Conservation (phyloP, 2,888 invertebrate species). For the Leucoptera coffeella region DNA sequence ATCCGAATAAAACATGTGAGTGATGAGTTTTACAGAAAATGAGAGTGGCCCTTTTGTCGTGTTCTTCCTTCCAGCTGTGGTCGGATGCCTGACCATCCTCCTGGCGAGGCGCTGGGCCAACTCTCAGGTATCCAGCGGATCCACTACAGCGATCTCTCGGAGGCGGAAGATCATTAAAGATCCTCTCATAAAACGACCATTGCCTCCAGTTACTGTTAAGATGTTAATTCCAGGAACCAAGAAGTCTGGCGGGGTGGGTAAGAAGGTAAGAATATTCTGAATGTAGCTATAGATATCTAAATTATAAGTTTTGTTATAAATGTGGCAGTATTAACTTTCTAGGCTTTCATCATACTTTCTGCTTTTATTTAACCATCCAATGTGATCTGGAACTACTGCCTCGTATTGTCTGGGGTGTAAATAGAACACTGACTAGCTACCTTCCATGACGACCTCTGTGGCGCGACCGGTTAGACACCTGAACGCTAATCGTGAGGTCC, state of each 20-base stretch:
- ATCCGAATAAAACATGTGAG: constrained; percentile 45
- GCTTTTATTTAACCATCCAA: too few species aligned
- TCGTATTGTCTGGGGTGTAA: too few species aligned
- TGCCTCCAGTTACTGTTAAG: constrained; percentile 34
- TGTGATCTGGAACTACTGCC: too few species aligned
- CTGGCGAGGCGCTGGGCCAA: constrained; percentile 44
- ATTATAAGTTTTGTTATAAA: too few species aligned
- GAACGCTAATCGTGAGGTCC: too few species aligned
- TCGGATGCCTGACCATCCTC: constrained; percentile 46
- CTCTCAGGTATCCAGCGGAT: constrained; percentile 34
- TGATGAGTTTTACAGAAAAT: constrained; percentile 54
- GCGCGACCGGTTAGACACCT: too few species aligned
- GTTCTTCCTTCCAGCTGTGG: constrained; percentile 47
- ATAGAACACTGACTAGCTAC: too few species aligned
- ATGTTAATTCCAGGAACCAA: constrained; percentile 37
- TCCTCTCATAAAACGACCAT: constrained; percentile 35
- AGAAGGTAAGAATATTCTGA: too few species aligned
- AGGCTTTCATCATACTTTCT: too few species aligned
- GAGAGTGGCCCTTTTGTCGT: constrained; percentile 51
- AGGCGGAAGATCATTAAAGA: constrained; percentile 48
- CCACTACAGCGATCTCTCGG: constrained; percentile 41
- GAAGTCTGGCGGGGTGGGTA: constrained; percentile 22
- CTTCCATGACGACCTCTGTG: too few species aligned
- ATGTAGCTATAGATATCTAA: too few species aligned
- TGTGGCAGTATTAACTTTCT: too few species aligned